Conservation (phyloP, 2,888 invertebrate genomes). For the Phyto melanocephala region DNA sequence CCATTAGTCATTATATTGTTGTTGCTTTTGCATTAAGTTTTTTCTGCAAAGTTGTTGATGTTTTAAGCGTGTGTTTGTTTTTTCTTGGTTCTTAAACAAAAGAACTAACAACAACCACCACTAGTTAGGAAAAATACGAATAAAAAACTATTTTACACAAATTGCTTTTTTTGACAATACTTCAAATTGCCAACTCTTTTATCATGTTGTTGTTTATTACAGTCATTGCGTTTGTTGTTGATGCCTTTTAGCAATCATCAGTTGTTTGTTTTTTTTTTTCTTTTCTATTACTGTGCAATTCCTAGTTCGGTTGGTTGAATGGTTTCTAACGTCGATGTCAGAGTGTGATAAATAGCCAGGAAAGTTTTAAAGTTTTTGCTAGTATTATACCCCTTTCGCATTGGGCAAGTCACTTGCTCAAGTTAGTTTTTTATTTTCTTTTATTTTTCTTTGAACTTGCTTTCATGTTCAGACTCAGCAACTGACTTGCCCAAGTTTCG, state of each 20-base stretch:
- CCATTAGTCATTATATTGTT: conserved; percentile 57
- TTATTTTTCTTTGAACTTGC: too few species aligned
- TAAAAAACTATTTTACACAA: conserved; percentile 52
- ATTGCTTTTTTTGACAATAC: conserved; percentile 65
- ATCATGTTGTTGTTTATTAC: conserved; percentile 61
- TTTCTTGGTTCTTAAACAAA: conserved; percentile 30
- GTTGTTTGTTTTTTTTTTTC: conserved; percentile 33
- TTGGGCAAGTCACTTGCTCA: too few species aligned
- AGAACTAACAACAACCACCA: conserved; percentile 24
- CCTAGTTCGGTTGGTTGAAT: not conserved
- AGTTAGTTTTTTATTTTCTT: too few species aligned
- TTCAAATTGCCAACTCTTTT: conserved; percentile 64
- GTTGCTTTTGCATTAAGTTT: conserved; percentile 1
- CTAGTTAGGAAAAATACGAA: not conserved
- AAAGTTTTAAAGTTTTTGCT: conserved; percentile 50
- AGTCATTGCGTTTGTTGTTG: conserved; percentile 49
- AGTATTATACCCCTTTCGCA: too few species aligned
- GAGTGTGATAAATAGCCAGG: conserved; percentile 56
- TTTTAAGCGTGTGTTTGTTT: conserved; percentile 34
- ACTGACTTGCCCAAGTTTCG: too few species aligned
- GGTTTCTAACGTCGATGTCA: conserved; percentile 53
- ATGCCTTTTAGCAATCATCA: conserved; percentile 58
- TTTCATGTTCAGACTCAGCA: too few species aligned
- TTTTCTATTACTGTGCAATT: conserved; percentile 33
- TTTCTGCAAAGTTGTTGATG: conserved; percentile 50